Conservation (phyloP, 2,888 invertebrate genomes). For the Xylota sylvarum region DNA sequence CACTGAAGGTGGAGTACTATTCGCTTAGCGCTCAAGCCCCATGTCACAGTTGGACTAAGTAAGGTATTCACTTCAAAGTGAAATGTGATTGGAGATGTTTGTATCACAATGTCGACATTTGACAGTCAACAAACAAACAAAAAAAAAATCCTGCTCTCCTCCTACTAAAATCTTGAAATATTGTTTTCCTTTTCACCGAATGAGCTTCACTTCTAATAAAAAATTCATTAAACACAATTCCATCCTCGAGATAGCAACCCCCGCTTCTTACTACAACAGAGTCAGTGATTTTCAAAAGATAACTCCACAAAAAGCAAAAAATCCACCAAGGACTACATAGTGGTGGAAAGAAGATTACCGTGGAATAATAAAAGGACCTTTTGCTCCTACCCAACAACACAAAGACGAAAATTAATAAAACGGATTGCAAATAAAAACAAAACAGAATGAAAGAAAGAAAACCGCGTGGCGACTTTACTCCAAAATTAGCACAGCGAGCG, state of each 20-base stretch:
- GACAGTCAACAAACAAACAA: slow-evolving; percentile 40
- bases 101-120: slow-evolving; percentile 27
- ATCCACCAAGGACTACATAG: slow-evolving; percentile 28
- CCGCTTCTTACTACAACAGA: neutral
- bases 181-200: slow-evolving; percentile 14
- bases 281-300: slow-evolving; percentile 47
- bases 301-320: slow-evolving; percentile 13
- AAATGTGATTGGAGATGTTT: slow-evolving; percentile 13
- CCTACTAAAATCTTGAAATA: slow-evolving; percentile 31
- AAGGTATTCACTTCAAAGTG: neutral
- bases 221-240: slow-evolving; percentile 60
- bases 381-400: slow-evolving; percentile 43
- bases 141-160: neutral
- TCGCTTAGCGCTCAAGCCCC: no score
- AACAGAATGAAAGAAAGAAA: slow-evolving; percentile 9
- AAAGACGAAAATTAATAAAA: slow-evolving; percentile 66
- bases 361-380: slow-evolving; percentile 54
- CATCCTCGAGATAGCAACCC: slow-evolving; percentile 23
- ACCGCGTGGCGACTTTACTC: slow-evolving; percentile 38
- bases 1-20: no score
- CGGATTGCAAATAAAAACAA: slow-evolving; percentile 58
- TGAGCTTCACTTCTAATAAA: slow-evolving; percentile 43
- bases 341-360: slow-evolving; percentile 53
- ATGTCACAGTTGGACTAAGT: no score
- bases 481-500: slow-evolving; percentile 36